Evolutionary conservation across 1,140 invertebrate species (phyloP).

Genomic region (Tetramorium parvispinum): DNA sequence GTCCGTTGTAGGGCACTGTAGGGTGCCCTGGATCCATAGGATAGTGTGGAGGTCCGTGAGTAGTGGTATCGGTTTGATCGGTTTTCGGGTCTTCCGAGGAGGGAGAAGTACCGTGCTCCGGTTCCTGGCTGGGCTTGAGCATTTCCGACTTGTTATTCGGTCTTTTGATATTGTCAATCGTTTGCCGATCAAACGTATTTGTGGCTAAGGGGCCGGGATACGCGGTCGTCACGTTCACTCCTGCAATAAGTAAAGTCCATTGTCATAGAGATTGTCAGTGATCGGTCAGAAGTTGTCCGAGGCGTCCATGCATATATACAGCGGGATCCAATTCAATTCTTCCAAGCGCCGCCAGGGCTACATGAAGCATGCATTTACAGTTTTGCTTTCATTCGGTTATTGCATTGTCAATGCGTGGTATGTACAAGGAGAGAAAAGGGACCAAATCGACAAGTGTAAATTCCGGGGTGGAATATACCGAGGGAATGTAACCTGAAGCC

Average conservation of each 20-base stretch:
- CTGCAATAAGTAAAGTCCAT: slow-evolving; percentile 84
- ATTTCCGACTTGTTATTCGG: slow-evolving; percentile 75
- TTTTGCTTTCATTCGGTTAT: slow-evolving; percentile 11
- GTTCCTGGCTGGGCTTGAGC: slow-evolving; percentile 70
- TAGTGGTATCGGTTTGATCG: slow-evolving; percentile 37
- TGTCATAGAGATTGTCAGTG: slow-evolving; percentile 74
- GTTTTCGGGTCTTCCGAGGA: slow-evolving; percentile 60
- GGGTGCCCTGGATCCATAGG: slow-evolving; percentile 84
- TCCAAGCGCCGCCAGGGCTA: slow-evolving; percentile 68
- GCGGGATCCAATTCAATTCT: slow-evolving; percentile 63
- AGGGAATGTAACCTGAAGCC: neutral
- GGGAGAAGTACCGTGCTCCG: slow-evolving; percentile 60
- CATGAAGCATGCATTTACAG: slow-evolving; percentile 75
- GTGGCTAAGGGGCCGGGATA: slow-evolving; percentile 76
- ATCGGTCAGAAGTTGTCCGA: slow-evolving; percentile 60
- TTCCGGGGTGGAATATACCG: neutral
- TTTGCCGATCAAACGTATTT: slow-evolving; percentile 71
- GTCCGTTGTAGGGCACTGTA: slow-evolving; percentile 82
- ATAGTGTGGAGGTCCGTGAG: slow-evolving; percentile 77
- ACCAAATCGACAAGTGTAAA: neutral
- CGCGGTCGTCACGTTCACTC: slow-evolving; percentile 80
- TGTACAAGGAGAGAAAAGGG: neutral
- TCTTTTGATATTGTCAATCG: slow-evolving; percentile 72
- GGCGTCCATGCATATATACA: slow-evolving; percentile 82
- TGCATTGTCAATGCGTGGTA: neutral